These are phyloP conservation scores for Nomia melanderi DNA, from an alignment of 1,140 invertebrate genomes.

Conservation along the genomic window DNA sequence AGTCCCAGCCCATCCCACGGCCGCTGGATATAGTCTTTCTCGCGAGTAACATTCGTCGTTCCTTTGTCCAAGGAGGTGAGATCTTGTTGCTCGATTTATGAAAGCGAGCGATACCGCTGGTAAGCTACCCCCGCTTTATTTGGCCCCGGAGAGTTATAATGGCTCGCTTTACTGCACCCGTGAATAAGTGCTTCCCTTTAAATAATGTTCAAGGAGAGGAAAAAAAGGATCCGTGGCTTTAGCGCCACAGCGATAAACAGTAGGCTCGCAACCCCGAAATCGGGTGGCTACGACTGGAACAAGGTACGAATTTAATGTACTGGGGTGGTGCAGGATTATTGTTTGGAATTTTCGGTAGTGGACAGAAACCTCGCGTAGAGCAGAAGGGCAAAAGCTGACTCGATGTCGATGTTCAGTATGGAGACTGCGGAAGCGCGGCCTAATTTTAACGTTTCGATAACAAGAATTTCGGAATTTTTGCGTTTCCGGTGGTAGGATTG, in stretches of 20 bases:
- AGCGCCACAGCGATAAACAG: slow-evolving; percentile 1
- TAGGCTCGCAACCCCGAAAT: background rate
- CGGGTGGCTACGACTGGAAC: background rate
- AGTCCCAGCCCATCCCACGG: slow-evolving; percentile 5
- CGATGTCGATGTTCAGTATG: no score
- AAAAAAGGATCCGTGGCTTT: slow-evolving; percentile 42
- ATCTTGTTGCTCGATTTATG: slow-evolving; percentile 47
- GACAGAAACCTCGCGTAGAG: no score
- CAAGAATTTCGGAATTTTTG: no score
- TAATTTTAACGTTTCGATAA: no score
- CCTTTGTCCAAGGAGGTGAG: slow-evolving; percentile 41
- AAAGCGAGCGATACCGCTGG: slow-evolving; percentile 51
- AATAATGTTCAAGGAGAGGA: slow-evolving; percentile 39
- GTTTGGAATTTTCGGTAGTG: background rate
- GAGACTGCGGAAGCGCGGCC: no score
- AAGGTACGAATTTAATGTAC: background rate
- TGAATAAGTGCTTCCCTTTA: slow-evolving; percentile 53
- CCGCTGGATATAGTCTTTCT: background rate
- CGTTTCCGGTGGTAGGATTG: no score
- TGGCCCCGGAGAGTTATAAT: slow-evolving; percentile 60
- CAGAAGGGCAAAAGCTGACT: no score
- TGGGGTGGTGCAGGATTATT: background rate
- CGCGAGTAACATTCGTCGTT: slow-evolving; percentile 24
- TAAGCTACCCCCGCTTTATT: slow-evolving; percentile 53
- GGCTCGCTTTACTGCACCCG: slow-evolving; percentile 41